phyloP scores from a whole-genome alignment of 2,888 invertebrate species.

The Sinhomidia bicolor region DNA sequence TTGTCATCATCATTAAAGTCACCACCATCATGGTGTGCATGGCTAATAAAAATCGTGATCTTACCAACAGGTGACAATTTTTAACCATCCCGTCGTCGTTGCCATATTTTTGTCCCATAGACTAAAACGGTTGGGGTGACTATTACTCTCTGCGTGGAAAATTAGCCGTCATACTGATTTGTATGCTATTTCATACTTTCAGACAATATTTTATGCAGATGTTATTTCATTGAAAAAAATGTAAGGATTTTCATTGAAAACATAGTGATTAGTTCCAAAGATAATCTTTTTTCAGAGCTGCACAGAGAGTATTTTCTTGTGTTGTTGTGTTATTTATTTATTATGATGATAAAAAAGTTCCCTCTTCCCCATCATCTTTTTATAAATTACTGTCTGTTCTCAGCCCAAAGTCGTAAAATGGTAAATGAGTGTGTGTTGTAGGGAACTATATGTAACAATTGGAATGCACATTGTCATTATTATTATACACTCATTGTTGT shows the following conservation, averaged over 20 bases:
- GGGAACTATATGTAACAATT: not conserved
- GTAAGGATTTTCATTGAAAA: slow-evolving; percentile 1
- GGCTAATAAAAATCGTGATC: slow-evolving; percentile 29
- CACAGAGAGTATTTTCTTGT: not conserved
- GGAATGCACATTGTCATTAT: not conserved
- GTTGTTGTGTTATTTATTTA: not conserved
- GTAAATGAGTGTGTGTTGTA: not conserved
- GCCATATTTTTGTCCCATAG: not conserved
- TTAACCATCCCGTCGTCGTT: not conserved
- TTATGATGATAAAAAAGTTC: not conserved
- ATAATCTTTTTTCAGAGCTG: not conserved
- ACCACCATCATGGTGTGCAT: not conserved
- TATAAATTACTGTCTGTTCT: not conserved
- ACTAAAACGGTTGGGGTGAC: not conserved
- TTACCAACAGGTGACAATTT: slow-evolving; percentile 22
- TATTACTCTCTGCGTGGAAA: not conserved
- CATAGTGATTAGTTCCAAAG: not conserved
- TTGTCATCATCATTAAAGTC: not conserved
- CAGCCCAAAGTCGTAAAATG: not conserved
- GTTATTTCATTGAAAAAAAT: not conserved
- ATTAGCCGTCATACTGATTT: slow-evolving; percentile 17
- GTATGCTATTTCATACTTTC: not conserved
- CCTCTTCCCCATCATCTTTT: not conserved
- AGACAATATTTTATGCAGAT: not conserved
- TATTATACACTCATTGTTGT: not conserved